These are phyloP conservation scores for Plemyria rubiginata DNA, from an alignment of 2,888 invertebrate genomes.

Conservation along the genomic window DNA sequence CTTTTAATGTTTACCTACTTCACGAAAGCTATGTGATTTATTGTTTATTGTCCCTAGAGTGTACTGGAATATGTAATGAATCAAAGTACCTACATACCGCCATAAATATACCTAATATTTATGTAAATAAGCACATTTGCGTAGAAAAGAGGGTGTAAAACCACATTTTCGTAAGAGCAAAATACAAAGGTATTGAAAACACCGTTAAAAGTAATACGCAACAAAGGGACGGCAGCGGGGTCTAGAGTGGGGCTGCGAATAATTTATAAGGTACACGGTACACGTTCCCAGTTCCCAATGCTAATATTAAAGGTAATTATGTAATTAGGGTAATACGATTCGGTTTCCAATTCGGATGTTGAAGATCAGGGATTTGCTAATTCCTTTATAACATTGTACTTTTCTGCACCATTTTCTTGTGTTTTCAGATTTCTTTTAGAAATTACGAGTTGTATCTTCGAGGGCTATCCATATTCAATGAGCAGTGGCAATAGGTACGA, in stretches of 20 bases:
- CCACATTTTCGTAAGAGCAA: conserved; percentile 18
- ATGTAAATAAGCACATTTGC: conserved; percentile 9
- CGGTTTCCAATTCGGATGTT: conserved; percentile 18
- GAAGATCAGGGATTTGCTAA: conserved; percentile 16
- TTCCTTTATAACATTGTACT: conserved; percentile 6
- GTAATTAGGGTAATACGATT: conserved; percentile 30
- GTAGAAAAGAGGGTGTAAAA: conserved; percentile 4
- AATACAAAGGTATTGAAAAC: conserved; percentile 36
- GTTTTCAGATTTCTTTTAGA: background rate
- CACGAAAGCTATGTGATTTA: background rate
- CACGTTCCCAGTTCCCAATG: conserved; percentile 39
- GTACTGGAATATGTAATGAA: background rate
- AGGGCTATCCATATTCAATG: conserved; percentile 13
- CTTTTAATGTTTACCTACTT: conserved; percentile 24
- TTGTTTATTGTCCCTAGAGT: background rate
- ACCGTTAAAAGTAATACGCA: conserved; percentile 59
- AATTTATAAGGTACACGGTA: conserved; percentile 73
- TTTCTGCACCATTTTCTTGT: background rate
- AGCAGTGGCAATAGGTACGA: conserved; percentile 2
- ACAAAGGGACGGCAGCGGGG: conserved; percentile 61
- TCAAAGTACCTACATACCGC: background rate
- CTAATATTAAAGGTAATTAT: conserved; percentile 38
- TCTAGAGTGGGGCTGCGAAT: conserved; percentile 60
- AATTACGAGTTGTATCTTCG: background rate
- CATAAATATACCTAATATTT: background rate